These are phyloP conservation scores for Protobothrops mucrosquamatus DNA, from an alignment of 2,113 vertebrate genomes.

Conservation along the genomic window DNA sequence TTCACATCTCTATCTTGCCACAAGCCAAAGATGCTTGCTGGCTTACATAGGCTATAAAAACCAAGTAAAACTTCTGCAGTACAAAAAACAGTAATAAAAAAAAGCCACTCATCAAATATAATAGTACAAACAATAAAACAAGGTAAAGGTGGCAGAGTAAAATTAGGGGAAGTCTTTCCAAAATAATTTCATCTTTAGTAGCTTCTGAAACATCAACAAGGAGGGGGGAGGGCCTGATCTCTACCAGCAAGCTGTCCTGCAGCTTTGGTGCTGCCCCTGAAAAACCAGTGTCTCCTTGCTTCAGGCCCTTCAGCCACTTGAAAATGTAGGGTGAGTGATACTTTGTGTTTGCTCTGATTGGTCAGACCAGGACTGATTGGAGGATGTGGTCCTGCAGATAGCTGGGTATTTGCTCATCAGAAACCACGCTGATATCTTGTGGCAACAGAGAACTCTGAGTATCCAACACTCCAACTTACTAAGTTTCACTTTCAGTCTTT, in stretches of 20 bases:
- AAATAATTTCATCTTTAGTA: neutral
- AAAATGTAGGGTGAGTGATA: neutral
- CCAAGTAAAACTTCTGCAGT: neutral
- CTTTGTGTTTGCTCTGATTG: neutral
- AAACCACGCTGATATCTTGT: neutral
- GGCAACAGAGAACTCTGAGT: neutral
- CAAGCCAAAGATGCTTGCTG: neutral
- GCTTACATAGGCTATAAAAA: neutral
- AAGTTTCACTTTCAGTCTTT: neutral
- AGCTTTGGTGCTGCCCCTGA: too few species aligned
- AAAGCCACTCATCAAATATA: neutral
- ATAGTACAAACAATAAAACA: neutral
- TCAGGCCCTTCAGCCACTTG: neutral
- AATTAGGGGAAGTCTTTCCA: neutral
- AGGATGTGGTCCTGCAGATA: neutral
- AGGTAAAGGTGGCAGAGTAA: neutral
- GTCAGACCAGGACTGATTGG: neutral
- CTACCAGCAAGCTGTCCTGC: neutral
- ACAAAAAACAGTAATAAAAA: neutral
- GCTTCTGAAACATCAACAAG: neutral
- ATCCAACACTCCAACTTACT: neutral
- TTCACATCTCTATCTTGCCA: neutral
- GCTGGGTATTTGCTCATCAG: neutral
- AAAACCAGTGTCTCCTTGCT: neutral
- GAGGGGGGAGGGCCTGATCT: neutral